These are phyloP conservation scores for Muntiacus reevesi DNA, from an alignment of 2,113 vertebrate genomes.

Conservation along the genomic window DNA sequence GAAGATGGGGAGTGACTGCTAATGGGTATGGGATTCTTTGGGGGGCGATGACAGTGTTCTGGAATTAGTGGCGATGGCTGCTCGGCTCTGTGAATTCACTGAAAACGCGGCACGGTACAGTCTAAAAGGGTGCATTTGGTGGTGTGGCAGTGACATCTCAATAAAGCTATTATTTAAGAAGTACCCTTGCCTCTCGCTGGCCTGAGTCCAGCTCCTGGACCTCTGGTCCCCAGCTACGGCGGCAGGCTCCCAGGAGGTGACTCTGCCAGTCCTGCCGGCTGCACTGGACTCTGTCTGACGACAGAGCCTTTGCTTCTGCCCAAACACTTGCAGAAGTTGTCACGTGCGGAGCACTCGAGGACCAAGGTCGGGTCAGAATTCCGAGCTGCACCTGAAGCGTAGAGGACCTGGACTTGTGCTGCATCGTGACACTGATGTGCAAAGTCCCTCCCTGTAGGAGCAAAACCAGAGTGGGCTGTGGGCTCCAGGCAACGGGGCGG, in stretches of 20 bases:
- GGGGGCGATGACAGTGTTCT: background rate
- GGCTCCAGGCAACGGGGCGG: background rate
- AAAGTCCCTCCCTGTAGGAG: background rate
- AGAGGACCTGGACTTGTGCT: background rate
- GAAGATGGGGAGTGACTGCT: background rate
- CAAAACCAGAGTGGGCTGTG: background rate
- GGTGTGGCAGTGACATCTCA: background rate
- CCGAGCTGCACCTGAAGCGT: background rate
- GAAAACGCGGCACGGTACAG: fast-evolving
- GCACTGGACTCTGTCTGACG: too few species aligned
- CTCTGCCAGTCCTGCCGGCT: too few species aligned
- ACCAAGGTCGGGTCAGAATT: fast-evolving
- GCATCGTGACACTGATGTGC: background rate
- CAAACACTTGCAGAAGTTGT: background rate
- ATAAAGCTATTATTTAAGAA: background rate
- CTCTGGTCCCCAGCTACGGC: fast-evolving
- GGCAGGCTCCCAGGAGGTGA: background rate
- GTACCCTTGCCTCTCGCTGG: fast-evolving
- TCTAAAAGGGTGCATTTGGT: background rate
- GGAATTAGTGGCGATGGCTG: background rate
- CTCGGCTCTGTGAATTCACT: background rate
- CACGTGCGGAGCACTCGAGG: background rate
- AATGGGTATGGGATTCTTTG: background rate
- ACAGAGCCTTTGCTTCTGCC: background rate
- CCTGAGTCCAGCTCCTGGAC: background rate